Base-by-base conservation (phyloP, 2,797 vertebrate species). In the Adrianichthys oophorus region DNA sequence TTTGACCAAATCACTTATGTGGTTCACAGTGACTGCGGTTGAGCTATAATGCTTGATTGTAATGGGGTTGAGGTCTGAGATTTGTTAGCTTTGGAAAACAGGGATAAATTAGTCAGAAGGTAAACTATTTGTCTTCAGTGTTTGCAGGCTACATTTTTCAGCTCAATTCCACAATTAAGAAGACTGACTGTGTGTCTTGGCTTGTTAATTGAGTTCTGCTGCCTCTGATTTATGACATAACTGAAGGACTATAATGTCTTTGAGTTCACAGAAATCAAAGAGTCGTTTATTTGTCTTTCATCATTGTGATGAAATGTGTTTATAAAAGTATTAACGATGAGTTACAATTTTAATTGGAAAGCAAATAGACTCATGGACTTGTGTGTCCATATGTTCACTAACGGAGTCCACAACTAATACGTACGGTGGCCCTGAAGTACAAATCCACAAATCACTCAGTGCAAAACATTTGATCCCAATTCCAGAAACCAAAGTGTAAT, bases 171-270 rank as follows among this genome's bases (percentile, higher is more conserved):
- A 52, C 64, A 69, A 75, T 81, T 80, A 66, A 55, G 68, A 67
- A 71, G 75, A 74, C 32, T 48, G 64, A 78, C 79, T 78, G 76
- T 75, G 52, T 71, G 63, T 65, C 48, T 55, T 41, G 64, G 50
- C 52, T 62, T 57, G 54, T 64, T 80, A 70, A 79, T 84, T 76
- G 48, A 59, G 60, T 83, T 78, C 48, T 62, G 55, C 26, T 48
- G 72, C 73, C 40, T 67, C 54, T 71, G 80, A 81, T 79, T 77
- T 67, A 82, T 73, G 72, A 78, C 51, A 76, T 69, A 66, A 74
- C 78, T 59, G 68, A 46, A 70, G 42, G 40, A 65, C 50, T 60
- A 44, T 59, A 53, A 76, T 48, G 48, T 52, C 68, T 80, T 63
- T 15, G 6, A 83, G 74, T 65, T 37, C 32, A 37, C 32, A 37